Percentiles rank a stretch among this genome's conserved stretches.
These are phyloP conservation scores for Carapus acus DNA, from an alignment of 2,797 vertebrate genomes.

Conservation along the genomic window DNA sequence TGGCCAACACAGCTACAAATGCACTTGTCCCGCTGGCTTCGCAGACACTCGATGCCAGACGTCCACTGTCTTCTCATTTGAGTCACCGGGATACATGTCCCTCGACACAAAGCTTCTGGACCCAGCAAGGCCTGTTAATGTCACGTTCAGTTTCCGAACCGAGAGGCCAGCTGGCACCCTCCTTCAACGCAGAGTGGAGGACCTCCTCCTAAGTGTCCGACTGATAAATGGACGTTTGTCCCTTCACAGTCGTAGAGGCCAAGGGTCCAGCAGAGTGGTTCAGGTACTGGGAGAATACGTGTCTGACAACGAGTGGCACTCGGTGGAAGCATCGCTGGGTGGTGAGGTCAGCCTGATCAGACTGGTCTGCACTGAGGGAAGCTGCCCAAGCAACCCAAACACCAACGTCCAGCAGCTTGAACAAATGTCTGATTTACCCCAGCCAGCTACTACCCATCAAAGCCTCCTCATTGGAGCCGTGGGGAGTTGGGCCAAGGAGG, in stretches of 20 bases:
- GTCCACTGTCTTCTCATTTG: constrained; percentile 81
- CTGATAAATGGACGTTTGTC: constrained; percentile 71
- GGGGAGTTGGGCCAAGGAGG: constrained; percentile 18
- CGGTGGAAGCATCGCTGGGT: constrained; percentile 74
- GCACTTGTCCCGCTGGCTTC: constrained; percentile 80
- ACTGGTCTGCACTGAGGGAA: constrained; percentile 69
- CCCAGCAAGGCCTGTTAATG: constrained; percentile 59
- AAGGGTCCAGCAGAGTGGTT: constrained; percentile 48
- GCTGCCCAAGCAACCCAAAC: constrained; percentile 61
- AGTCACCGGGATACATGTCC: constrained; percentile 73
- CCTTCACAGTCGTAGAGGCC: constrained; percentile 63
- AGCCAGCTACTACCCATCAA: constrained; percentile 54
- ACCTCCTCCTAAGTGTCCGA: constrained; percentile 72
- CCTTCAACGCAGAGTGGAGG: constrained; percentile 66
- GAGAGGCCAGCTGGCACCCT: constrained; percentile 68
- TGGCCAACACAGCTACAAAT: constrained; percentile 70
- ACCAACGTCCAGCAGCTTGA: constrained; percentile 40
- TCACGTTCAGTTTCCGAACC: constrained; percentile 82
- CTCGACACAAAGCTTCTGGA: constrained; percentile 55
- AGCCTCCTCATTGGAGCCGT: constrained; percentile 75
- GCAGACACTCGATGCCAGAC: constrained; percentile 74
- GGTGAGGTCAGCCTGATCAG: constrained; percentile 69
- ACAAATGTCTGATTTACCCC: constrained; percentile 47
- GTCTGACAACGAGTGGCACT: constrained; percentile 83
- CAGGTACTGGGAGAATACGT: constrained; percentile 68